Conservation (phyloP, 2,113 vertebrate genomes). For the Laterallus jamaicensis region DNA sequence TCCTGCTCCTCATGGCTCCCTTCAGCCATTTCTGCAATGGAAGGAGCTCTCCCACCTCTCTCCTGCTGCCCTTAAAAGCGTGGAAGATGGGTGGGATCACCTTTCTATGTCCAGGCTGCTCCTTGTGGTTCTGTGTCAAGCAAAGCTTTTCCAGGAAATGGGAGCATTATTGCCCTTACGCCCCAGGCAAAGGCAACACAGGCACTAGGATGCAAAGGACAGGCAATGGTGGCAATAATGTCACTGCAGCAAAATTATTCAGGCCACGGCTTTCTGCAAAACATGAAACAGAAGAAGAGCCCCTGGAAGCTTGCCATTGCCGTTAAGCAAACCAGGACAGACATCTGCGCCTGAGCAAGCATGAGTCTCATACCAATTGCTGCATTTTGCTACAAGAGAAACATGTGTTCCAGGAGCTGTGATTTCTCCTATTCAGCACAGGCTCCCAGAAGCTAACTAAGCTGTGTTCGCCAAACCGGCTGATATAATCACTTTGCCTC, state of each 20-base stretch:
- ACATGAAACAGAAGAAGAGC: slow-evolving; percentile 10
- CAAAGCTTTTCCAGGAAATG: not conserved
- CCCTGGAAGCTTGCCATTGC: slow-evolving; percentile 29
- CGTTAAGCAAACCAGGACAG: slow-evolving; percentile 26
- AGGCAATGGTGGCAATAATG: not conserved
- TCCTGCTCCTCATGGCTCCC: not conserved
- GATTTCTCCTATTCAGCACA: not conserved
- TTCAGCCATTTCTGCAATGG: not conserved
- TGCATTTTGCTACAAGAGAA: not conserved
- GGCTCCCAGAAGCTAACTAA: not conserved
- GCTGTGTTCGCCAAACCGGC: not conserved
- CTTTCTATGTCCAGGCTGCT: not conserved
- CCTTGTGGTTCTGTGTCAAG: not conserved
- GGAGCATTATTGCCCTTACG: not conserved
- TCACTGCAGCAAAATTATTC: slow-evolving; percentile 4
- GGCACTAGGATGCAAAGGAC: not conserved
- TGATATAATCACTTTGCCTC: not conserved
- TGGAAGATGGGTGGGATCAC: not conserved
- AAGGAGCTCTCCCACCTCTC: not conserved
- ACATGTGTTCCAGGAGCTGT: not conserved
- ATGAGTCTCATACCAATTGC: slow-evolving; percentile 33
- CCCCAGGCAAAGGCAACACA: not conserved
- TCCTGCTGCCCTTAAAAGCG: not conserved
- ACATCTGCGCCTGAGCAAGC: slow-evolving; percentile 52
- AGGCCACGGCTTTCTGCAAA: not conserved